Evolutionary conservation across 2,113 vertebrate species (phyloP), one percentile per base, ranked within the genome.

Genomic region (Aspiorhynchus laticeps): DNA sequence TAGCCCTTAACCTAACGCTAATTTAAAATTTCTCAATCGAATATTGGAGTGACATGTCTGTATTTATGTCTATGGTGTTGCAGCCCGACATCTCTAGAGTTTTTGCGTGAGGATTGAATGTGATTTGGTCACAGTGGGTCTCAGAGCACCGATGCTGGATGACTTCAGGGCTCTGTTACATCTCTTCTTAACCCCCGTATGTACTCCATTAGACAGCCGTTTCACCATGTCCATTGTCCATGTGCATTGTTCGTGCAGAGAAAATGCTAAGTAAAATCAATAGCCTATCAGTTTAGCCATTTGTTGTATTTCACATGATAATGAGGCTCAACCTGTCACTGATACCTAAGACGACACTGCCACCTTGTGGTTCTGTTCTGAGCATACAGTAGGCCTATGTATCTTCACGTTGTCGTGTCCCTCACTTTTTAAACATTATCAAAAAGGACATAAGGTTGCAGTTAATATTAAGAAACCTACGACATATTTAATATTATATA

Each of bases 41-140:
- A 63, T 63, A 63, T 26, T 63, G 24, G 10, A 5, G 8, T 28
- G 61, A 1, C 9, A 63, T 63, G 61, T 63, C 61, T 63, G 4
- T 4, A 74, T 26, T n/a, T 74, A 74, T n/a, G 14, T 41, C 8
- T n/a, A 41, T 14, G 21, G 4, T 74, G 36, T 74, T 24, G 71
- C 36, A 74, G 2, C 38, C 36, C 7, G 31, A 33, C 65, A 36
- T 36, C 65, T 75, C n/a, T 48, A 9, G 41, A 8, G 67, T 80
- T 61, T 80, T 43, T 61, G 79, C 2, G 26, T 81, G 11, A 81
- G 56, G 53, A 59, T 5, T 63, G 36, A 63, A 26, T 63, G 79
- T 61, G 56, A 33, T 81, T 63, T 81, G 6, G 24, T 81, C 79
- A 81, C 56, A 41, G 79, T 81, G 79, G 36, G 56, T 33, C 21